These are phyloP conservation scores for Enoplosus armatus DNA, from an alignment of 2,797 vertebrate genomes.

Conservation along the genomic window DNA sequence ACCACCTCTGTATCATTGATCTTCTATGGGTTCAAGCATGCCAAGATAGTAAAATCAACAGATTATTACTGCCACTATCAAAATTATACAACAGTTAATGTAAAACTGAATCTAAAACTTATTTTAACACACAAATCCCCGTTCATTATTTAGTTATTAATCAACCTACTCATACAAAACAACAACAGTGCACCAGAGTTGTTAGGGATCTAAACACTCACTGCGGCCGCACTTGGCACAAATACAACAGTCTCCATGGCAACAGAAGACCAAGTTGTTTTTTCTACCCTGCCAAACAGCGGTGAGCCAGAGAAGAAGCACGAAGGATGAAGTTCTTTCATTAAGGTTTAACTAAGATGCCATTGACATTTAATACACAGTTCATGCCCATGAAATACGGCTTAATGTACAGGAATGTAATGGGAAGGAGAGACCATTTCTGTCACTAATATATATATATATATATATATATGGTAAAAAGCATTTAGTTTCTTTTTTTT, in stretches of 20 bases:
- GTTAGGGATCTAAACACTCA: slow-evolving; percentile 57
- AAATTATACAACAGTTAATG: neutral
- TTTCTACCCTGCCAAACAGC: slow-evolving; percentile 66
- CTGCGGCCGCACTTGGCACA: slow-evolving; percentile 51
- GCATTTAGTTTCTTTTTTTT: neutral
- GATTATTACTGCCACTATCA: too few relatives aligned
- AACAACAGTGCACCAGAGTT: slow-evolving; percentile 42
- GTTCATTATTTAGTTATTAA: slow-evolving; percentile 23
- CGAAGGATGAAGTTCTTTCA: slow-evolving; percentile 68
- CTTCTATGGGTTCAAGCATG: neutral
- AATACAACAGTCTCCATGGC: slow-evolving; percentile 78
- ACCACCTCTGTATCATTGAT: neutral
- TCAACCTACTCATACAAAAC: neutral
- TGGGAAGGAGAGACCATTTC: neutral
- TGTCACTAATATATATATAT: neutral
- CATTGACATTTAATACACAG: slow-evolving; percentile 43
- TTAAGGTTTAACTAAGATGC: slow-evolving; percentile 60
- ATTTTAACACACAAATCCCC: neutral
- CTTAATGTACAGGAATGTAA: too few relatives aligned
- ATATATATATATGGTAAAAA: neutral
- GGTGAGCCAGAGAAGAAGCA: slow-evolving; percentile 44
- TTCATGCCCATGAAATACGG: too few relatives aligned
- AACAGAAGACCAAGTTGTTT: slow-evolving; percentile 77
- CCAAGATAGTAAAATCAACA: neutral
- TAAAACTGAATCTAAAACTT: neutral